Evolutionary conservation across 2,888 invertebrate genomes (phyloP), one percentile per base, ranked within the genome.

Genomic region (Lordiphosa fenestrarum): DNA sequence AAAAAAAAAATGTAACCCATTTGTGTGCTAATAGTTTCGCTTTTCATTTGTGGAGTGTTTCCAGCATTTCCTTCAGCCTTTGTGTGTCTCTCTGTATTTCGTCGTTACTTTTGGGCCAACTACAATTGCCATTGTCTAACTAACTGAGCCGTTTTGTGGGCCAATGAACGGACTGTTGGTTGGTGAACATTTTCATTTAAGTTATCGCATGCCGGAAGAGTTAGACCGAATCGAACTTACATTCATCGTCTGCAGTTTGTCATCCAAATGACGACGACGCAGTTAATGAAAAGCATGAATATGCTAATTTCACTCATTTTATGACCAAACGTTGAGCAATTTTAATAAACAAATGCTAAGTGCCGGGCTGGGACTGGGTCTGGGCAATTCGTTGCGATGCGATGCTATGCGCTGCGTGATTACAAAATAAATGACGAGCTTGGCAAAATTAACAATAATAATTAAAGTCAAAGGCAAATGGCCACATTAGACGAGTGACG

Each of bases 21-120:
- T 80, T 52, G 47, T 53, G 60, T 69, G 69, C 61, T 65, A 69
- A 71, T 62, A 55, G 47, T 67, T 77, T 77, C 84, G 81, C 77
- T 77, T 77, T 77, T 84, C 66, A 66, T 73, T 71, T 60, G 71
- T 62, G 37, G 61, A 67, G 67, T 66, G 55, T 42, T 46, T 53
- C 46, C 15, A 30, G 49, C 36, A 23, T 48, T 12, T 13, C 42
- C 40, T 36, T 21, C 51, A 46, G 50, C 30, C 50, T 53, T 54
- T 65, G 52, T 44, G 25, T 42, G 23, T n/a, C 13, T 42, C 25
- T 38, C 5, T 36, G 4, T 21, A 10, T 21, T 5, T 15, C 21
- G 21, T 37, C 9, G 36, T 12, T 37, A 23, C 10, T 36, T 36
- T 58, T 53, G 19, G 30, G 41, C 53, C 51, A 51, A 54, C 46